Percentiles rank a stretch among this genome's conserved stretches.
Evolutionary conservation across 1,140 invertebrate genomes (phyloP).

Genomic region (Trinorchestia longiramus): DNA sequence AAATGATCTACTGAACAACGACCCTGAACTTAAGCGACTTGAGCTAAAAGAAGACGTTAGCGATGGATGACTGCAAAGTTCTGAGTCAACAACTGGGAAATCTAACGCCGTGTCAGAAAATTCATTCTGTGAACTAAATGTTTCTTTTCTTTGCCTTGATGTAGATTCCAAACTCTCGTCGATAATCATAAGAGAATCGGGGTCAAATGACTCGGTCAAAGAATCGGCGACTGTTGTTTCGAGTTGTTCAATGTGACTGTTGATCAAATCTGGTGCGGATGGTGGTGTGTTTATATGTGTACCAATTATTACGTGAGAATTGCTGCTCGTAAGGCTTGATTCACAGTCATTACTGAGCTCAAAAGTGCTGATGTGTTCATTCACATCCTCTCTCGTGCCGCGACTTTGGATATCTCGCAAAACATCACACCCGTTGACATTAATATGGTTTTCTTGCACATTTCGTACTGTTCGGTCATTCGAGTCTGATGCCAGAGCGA

Average conservation of each 20-base stretch:
- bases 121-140: neutral
- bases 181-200: conserved; percentile 8
- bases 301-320: neutral
- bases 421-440: neutral
- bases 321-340: neutral
- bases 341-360: neutral
- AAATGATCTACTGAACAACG: neutral
- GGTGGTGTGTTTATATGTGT: neutral
- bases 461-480: neutral
- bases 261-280: neutral
- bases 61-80: neutral
- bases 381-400: neutral
- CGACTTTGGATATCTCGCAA: neutral
- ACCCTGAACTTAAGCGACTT: neutral
- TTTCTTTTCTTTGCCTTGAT: neutral
- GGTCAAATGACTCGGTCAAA: neutral
- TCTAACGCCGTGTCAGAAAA: neutral
- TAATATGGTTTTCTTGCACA: neutral
- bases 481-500: neutral
- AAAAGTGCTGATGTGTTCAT: neutral
- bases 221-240: neutral
- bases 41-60: neutral
- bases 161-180: neutral
- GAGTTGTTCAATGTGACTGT: neutral
- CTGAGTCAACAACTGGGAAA: neutral